Conservation (phyloP, 2,888 invertebrate species). For the Drosophila diplacantha region DNA sequence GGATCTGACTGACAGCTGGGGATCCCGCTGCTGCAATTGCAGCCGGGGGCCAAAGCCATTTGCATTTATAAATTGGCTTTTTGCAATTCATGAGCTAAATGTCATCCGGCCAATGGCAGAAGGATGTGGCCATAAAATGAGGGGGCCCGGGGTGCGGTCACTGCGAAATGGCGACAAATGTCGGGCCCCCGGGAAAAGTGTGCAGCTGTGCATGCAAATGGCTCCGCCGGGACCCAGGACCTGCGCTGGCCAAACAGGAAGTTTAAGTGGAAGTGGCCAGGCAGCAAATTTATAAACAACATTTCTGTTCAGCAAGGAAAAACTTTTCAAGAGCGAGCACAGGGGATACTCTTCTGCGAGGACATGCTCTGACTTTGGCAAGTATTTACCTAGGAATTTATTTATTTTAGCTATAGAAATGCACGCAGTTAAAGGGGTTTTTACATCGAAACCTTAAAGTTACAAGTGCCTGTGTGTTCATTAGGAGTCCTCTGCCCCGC, state of each 20-base stretch:
- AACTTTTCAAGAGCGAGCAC: slow-evolving; percentile 31
- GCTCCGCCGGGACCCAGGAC: slow-evolving; percentile 52
- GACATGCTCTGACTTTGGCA: too few relatives aligned
- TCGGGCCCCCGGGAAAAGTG: slow-evolving; percentile 49
- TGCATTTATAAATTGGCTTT: slow-evolving; percentile 74
- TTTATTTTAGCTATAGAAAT: neutral
- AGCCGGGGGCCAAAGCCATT: slow-evolving; percentile 64
- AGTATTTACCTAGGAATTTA: neutral
- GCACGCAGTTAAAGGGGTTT: neutral
- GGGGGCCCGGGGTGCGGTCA: slow-evolving; percentile 9
- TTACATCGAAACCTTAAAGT: slow-evolving; percentile 2
- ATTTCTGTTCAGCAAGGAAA: slow-evolving; percentile 24
- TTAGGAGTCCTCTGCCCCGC: neutral
- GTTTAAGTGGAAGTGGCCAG: slow-evolving; percentile 39
- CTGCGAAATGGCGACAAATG: slow-evolving; percentile 47
- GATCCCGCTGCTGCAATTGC: slow-evolving; percentile 29
- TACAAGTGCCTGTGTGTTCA: slow-evolving; percentile 14
- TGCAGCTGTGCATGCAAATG: slow-evolving; percentile 70
- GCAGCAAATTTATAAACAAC: slow-evolving; percentile 64
- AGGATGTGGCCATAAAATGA: slow-evolving; percentile 14
- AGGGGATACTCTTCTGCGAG: neutral
- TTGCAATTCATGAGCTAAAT: slow-evolving; percentile 67
- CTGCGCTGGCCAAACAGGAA: slow-evolving; percentile 20
- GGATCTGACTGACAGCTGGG: slow-evolving; percentile 20
- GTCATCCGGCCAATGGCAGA: slow-evolving; percentile 44